These are phyloP conservation scores for Pseudomugil tenellus DNA, from an alignment of 2,797 vertebrate species.

Conservation along the genomic window DNA sequence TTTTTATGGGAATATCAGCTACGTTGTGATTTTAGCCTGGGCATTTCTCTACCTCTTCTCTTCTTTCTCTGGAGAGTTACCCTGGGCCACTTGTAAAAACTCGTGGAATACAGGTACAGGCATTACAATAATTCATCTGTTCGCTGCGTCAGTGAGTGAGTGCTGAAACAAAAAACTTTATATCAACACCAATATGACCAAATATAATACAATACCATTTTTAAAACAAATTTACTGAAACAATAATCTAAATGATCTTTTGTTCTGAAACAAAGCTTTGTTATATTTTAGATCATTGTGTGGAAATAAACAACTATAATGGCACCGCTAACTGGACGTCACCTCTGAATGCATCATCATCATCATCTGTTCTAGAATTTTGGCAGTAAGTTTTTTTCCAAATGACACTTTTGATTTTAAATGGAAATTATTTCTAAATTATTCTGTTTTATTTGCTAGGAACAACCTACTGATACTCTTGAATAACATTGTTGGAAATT, in stretches of 20 bases:
- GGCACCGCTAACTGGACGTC: conserved; percentile 56
- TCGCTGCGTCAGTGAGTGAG: background rate
- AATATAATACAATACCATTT: background rate
- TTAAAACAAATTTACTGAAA: background rate
- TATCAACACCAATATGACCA: background rate
- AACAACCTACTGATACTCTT: too few species aligned
- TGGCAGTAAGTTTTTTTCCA: conserved; percentile 78
- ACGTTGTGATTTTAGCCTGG: conserved; percentile 78
- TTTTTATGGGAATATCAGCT: conserved; percentile 70
- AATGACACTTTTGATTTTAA: background rate
- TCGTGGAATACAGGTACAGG: conserved; percentile 75
- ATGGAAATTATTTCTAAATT: background rate
- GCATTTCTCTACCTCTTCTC: conserved; percentile 76
- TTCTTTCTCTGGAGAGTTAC: conserved; percentile 69
- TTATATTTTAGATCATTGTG: conserved; percentile 68
- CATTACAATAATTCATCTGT: background rate
- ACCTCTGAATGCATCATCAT: conserved; percentile 65
- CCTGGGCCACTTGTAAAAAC: conserved; percentile 77
- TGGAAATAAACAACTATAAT: conserved; percentile 62
- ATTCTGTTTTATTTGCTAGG: too few species aligned
- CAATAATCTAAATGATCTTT: background rate
- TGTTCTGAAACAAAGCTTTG: conserved; percentile 9
- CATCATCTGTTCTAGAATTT: conserved; percentile 80
- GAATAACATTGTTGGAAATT: too few species aligned
- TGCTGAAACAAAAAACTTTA: background rate